These are phyloP conservation scores for Pandemis heparana DNA, from an alignment of 2,888 invertebrate genomes.

Conservation along the genomic window DNA sequence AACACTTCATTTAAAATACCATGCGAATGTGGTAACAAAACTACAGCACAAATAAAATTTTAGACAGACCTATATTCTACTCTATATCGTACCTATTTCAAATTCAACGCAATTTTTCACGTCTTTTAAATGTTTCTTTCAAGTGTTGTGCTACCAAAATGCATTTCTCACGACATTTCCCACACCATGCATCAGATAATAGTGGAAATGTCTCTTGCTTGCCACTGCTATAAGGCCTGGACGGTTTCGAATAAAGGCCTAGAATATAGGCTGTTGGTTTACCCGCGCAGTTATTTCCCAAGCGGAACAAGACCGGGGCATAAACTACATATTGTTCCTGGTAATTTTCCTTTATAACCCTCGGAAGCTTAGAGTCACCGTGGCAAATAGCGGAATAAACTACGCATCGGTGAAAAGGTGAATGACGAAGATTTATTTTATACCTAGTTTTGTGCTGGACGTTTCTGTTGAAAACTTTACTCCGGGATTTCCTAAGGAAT, in stretches of 20 bases:
- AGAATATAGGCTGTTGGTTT: neutral
- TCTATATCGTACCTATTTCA: too few relatives aligned
- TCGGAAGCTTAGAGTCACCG: slow-evolving; percentile 9
- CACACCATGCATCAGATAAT: neutral
- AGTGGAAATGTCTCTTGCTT: neutral
- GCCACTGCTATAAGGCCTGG: neutral
- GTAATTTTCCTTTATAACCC: slow-evolving; percentile 33
- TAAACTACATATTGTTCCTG: slow-evolving; percentile 39
- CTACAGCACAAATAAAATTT: too few relatives aligned
- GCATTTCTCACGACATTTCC: neutral
- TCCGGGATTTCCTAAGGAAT: neutral
- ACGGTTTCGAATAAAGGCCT: neutral
- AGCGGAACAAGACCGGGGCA: slow-evolving; percentile 26
- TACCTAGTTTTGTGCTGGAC: neutral
- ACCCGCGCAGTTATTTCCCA: slow-evolving; percentile 29
- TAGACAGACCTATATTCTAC: too few relatives aligned
- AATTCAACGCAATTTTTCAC: too few relatives aligned
- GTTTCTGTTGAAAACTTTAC: neutral
- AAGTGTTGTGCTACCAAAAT: neutral
- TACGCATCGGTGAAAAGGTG: slow-evolving; percentile 20
- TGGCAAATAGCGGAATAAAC: slow-evolving; percentile 31
- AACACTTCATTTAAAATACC: too few relatives aligned
- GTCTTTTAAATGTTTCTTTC: too few relatives aligned
- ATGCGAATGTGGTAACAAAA: too few relatives aligned
- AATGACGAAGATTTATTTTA: slow-evolving; percentile 7